Percentiles rank a stretch among this genome's conserved stretches.
Evolutionary conservation across 2,797 vertebrate genomes (phyloP).

Genomic region (Apogon hyalosoma): DNA sequence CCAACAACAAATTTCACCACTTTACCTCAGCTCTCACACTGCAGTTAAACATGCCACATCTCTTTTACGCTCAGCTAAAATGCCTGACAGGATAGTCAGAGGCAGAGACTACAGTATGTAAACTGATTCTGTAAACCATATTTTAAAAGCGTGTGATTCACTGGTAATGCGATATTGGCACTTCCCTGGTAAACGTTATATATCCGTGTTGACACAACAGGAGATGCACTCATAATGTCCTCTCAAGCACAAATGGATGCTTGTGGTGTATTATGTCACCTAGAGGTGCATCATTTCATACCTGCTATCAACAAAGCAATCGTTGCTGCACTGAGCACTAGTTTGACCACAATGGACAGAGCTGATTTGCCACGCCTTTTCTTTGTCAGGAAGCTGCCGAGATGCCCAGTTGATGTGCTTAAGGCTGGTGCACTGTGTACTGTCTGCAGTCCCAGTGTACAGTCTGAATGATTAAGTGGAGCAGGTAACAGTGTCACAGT

Average conservation of each 20-base stretch:
- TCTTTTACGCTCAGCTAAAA: slow-evolving; percentile 48
- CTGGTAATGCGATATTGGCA: slow-evolving; percentile 73
- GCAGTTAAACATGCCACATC: slow-evolving; percentile 55
- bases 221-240: slow-evolving; percentile 71
- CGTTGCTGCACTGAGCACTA: slow-evolving; percentile 19
- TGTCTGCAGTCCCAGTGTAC: slow-evolving; percentile 53
- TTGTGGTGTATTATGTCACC: slow-evolving; percentile 72
- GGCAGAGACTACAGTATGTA: slow-evolving; percentile 50
- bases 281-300: slow-evolving; percentile 58
- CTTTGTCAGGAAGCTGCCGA: slow-evolving; percentile 41
- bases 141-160: slow-evolving; percentile 77
- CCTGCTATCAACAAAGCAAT: slow-evolving; percentile 46
- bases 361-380: slow-evolving; percentile 46
- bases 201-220: slow-evolving; percentile 76
- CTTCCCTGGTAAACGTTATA: slow-evolving; percentile 70
- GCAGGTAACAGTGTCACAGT: slow-evolving; percentile 69
- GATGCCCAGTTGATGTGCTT: slow-evolving; percentile 42
- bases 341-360: slow-evolving; percentile 33
- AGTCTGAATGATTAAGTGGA: slow-evolving; percentile 70
- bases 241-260: slow-evolving; percentile 67
- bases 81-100: slow-evolving; percentile 48
- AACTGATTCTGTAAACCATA: slow-evolving; percentile 74
- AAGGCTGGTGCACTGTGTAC: slow-evolving; percentile 23
- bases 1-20: slow-evolving; percentile 58
- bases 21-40: slow-evolving; percentile 33